Conservation (phyloP, 2,797 vertebrate genomes). For the Gobionotothen gibberifrons region DNA sequence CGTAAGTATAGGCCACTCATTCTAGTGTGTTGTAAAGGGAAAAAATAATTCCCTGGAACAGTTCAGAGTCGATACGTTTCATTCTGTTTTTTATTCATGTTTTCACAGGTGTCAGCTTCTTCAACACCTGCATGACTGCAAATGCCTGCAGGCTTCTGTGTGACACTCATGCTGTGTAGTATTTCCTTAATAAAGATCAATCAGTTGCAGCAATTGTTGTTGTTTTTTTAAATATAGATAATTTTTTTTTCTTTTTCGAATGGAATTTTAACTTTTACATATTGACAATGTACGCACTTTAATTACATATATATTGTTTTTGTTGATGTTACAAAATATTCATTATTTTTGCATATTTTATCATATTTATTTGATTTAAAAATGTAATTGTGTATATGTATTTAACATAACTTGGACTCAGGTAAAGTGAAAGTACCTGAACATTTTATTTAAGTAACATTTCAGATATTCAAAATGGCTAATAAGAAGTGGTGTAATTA, state of each 20-base stretch:
- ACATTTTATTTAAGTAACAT: too few species aligned
- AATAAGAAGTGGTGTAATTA: too few species aligned
- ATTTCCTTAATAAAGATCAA: constrained; percentile 11
- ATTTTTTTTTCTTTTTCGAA: too few species aligned
- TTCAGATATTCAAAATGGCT: too few species aligned
- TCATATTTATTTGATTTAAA: neutral
- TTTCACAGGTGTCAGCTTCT: constrained; percentile 10
- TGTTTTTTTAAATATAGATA: too few species aligned
- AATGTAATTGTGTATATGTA: too few species aligned
- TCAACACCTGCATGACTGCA: constrained; percentile 10
- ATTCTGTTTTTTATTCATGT: neutral
- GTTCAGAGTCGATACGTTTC: neutral
- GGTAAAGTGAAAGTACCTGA: too few species aligned
- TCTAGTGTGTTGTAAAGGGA: neutral
- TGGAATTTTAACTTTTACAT: too few species aligned
- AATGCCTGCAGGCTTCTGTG: neutral
- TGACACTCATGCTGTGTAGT: neutral
- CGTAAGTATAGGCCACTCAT: constrained; percentile 3
- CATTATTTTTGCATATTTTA: neutral
- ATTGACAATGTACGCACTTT: too few species aligned
- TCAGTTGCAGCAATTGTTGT: neutral
- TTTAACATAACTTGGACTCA: too few species aligned
- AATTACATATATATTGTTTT: too few species aligned
- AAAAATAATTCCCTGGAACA: neutral
- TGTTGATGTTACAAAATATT: neutral